These are phyloP conservation scores for Petaurus breviceps DNA, from an alignment of 2,113 vertebrate genomes.

Conservation along the genomic window DNA sequence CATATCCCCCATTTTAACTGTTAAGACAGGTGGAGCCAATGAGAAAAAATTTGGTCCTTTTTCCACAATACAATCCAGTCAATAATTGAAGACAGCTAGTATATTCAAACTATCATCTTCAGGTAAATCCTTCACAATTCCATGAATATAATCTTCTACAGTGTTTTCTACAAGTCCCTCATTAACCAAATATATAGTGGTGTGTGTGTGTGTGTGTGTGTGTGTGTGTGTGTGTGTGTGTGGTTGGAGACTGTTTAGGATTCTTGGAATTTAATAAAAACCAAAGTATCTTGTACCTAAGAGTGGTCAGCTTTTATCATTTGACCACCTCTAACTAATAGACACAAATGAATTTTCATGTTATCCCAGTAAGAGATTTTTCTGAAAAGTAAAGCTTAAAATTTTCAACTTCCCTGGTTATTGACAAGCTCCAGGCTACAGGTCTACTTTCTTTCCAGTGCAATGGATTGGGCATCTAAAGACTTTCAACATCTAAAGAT, in stretches of 20 bases:
- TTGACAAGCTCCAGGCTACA: slow-evolving; percentile 16
- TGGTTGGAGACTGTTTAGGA: not conserved
- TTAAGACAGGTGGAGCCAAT: not conserved
- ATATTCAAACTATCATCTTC: not conserved
- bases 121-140: not conserved
- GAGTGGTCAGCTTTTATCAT: slow-evolving; percentile 32
- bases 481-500: slow-evolving; percentile 16
- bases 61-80: not conserved
- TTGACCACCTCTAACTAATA: not conserved
- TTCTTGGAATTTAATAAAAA: not conserved
- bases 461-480: no score
- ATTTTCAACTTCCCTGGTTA: slow-evolving; percentile 12
- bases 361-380: not conserved
- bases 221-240: no score
- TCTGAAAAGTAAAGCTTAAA: slow-evolving; percentile 29
- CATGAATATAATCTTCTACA: not conserved
- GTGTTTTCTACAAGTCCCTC: not conserved
- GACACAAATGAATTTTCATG: not conserved
- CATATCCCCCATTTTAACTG: not conserved
- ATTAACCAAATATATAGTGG: not conserved
- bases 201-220: no score
- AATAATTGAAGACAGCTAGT: not conserved
- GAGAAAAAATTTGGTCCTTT: not conserved
- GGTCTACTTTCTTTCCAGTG: slow-evolving; percentile 29
- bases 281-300: not conserved